phyloP scores from a whole-genome alignment of 2,113 vertebrate species.

The Nanorana parkeri region DNA sequence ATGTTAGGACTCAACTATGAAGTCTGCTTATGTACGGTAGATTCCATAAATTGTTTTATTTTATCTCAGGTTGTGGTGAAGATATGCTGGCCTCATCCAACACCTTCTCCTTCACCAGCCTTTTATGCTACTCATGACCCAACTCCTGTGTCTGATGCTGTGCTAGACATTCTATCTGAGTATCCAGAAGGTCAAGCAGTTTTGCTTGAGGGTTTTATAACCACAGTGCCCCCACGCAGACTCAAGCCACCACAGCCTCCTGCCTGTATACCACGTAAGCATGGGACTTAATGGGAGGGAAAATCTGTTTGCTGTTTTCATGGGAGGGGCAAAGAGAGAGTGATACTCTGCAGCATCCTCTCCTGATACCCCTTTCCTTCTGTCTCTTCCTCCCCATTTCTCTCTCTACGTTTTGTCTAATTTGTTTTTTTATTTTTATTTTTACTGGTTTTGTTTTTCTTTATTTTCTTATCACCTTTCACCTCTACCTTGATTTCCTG shows the following conservation, averaged over 20 bases:
- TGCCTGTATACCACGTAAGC: constrained; percentile 48
- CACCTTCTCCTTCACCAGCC: background rate
- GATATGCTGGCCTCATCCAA: background rate
- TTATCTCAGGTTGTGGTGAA: constrained; percentile 46
- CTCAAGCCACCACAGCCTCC: constrained; percentile 25
- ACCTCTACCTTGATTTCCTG: background rate
- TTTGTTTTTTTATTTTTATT: background rate
- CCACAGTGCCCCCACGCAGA: constrained; percentile 30
- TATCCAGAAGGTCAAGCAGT: constrained; percentile 29
- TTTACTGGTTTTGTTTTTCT: background rate
- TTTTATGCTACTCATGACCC: constrained; percentile 22
- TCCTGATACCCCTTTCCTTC: constrained; percentile 19
- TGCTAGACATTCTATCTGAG: constrained; percentile 12
- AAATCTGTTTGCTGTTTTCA: constrained; percentile 1
- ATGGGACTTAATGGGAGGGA: background rate
- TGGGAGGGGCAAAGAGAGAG: constrained; percentile 30
- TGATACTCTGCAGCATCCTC: constrained; percentile 35
- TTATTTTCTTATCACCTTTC: background rate
- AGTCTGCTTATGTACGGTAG: background rate
- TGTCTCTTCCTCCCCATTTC: constrained; percentile 19
- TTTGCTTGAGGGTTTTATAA: constrained; percentile 43
- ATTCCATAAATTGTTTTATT: background rate
- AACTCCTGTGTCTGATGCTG: background rate
- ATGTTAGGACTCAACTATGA: background rate
- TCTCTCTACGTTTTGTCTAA: constrained; percentile 13